Base-by-base conservation (phyloP, 2,797 vertebrate species). In the Meriones psammophilus region DNA sequence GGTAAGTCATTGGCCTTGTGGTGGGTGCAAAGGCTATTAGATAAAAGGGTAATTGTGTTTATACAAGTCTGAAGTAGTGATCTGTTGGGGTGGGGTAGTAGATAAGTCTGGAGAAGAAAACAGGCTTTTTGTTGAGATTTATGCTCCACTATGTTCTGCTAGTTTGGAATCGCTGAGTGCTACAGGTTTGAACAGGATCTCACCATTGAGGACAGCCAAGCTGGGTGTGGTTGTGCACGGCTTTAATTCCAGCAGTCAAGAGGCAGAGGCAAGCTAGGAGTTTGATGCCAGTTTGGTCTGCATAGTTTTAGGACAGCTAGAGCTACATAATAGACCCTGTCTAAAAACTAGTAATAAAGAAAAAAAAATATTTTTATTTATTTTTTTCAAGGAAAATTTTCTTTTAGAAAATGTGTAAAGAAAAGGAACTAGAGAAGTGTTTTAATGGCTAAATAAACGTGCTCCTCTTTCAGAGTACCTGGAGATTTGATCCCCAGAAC, bases 1-100 rank as follows among this genome's bases (percentile, higher is more conserved):
- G 99, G 99, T 99, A 98, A 98, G 84, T 15, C 46, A 54, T 71
- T 30, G 28, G 9, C 15, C n/a, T 79, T 95, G 22, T 95, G 33
- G 84, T 74, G 42, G 73, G 30, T 93, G 46, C 71, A 80, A 73
- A 84, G n/a, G 50, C 69, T 94, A 28, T 17, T 39, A 30, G 66
- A 85, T 20, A 58, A 80, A 79, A 96, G 20, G 28, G 30, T 79
- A 26, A 58, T 66, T 88, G 58, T 96, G 28, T 76, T 1, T 88
- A 5, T 86, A 73, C 0, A 84, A 80, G 46, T 68, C 8, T 89
- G 73, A 24, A 71, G 93, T 95, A 73, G 30, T 92, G 39, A 6
- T n/a, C 91, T 79, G 22, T 71, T 12, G 36, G 56, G 15, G 5
- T 28, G 66, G 24, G 64, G 18, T 87, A 84, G 36, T 90, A 36